These are phyloP conservation scores for Spodoptera litura DNA, from an alignment of 1,140 invertebrate genomes.

Conservation along the genomic window DNA sequence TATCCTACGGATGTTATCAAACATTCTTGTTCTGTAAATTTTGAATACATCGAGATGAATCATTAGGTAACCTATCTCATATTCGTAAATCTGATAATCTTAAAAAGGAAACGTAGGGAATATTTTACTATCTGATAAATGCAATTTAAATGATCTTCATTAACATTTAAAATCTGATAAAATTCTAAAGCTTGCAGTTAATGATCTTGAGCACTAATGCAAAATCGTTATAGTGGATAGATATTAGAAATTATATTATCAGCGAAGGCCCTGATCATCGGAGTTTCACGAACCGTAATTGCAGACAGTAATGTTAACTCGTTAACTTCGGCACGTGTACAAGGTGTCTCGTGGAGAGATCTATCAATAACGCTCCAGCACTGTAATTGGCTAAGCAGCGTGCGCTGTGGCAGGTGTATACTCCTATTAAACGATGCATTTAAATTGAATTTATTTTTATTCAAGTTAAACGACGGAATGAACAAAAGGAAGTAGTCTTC, in stretches of 20 bases:
- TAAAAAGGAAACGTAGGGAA: too few relatives aligned
- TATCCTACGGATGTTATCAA: too few relatives aligned
- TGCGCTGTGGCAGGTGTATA: constrained; percentile 70
- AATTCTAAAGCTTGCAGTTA: background rate
- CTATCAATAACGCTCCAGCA: constrained; percentile 66
- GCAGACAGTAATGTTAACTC: constrained; percentile 17
- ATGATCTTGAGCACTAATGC: too few relatives aligned
- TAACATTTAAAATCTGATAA: too few relatives aligned
- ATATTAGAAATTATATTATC: constrained; percentile 31
- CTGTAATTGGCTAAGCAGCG: constrained; percentile 68
- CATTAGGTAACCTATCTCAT: too few relatives aligned
- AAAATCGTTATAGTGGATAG: background rate
- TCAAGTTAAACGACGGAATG: constrained; percentile 18
- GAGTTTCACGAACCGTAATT: constrained; percentile 26
- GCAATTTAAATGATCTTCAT: too few relatives aligned
- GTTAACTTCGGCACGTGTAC: constrained; percentile 63
- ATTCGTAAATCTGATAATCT: too few relatives aligned
- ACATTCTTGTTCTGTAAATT: too few relatives aligned
- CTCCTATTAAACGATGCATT: constrained; percentile 63
- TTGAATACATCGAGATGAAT: too few relatives aligned
- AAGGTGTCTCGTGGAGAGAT: constrained; percentile 62
- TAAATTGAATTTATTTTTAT: constrained; percentile 45
- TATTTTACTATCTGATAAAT: too few relatives aligned
- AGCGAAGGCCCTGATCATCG: constrained; percentile 18
- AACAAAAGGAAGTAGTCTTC: constrained; percentile 46